Evolutionary conservation across 2,797 vertebrate species (phyloP), one percentile per base, ranked within the genome.

Genomic region (Clarias laeviceps): DNA sequence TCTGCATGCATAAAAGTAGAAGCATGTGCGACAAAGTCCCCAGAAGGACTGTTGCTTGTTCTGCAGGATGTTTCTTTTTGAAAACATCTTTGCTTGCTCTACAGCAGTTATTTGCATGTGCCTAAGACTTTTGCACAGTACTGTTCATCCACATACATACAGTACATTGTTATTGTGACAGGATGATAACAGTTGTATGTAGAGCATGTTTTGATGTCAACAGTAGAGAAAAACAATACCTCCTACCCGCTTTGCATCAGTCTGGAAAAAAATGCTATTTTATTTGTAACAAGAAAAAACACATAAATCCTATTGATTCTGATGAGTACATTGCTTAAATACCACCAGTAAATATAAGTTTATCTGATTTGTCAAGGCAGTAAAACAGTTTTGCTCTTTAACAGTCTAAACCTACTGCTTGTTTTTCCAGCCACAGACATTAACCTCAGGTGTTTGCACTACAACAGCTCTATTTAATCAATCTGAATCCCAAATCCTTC

Each of bases 201-300:
- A 82, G 22, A 61, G 4, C 54, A 32, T 37, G 68, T 80, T 89
- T 82, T 74, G 34, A 40, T 76, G 61, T 78, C 64, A 85, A 59
- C 22, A 69, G 80, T 3, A 84, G 45, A 50, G 20, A 68, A 40
- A 32, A 32, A n/a, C 54, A 83, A 80, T 86, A 20, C 27, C 34
- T 56, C 45, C 65, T 69, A 62, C 34, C 83, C 85, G 73, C 79
- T 85, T 87, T 81, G 73, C 80, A 88, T 88, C 32, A 77, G 69
- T 85, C 82, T 88, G 82, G 66, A 86, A 77, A 29, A 82, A 76
- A 37, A 83, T 59, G 15, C 12, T 54, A 14, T 54, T 54, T 34
- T 11, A 50, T 59, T 40, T 54, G 50, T 77, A 76, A 27, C 69
- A 66, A 69, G 27, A 77, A 70, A 82, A 74, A 73, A 69, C 29